A percentile compares a stretch with the other conserved stretches of the same genome.
Evolutionary conservation across 2,113 vertebrate genomes (phyloP).

Genomic region (Onychostoma macrolepis): DNA sequence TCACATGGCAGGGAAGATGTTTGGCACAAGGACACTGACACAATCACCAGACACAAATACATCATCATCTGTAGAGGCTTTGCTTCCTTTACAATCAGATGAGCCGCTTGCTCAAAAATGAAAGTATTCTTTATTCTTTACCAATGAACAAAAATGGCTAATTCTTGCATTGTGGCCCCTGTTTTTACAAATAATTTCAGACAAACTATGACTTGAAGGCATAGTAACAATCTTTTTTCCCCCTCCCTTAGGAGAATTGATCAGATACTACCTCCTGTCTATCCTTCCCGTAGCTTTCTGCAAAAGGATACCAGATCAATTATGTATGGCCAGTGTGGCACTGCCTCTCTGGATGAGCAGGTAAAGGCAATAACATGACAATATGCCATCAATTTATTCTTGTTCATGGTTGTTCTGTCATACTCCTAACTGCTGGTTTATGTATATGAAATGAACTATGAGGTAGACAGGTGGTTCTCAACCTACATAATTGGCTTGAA

Average conservation of each 20-base stretch:
- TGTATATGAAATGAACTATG: not conserved
- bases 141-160: not conserved
- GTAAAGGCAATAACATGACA: not conserved
- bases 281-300: not conserved
- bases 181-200: not conserved
- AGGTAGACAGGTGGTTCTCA: not conserved
- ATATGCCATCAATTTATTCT: not conserved
- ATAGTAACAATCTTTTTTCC: not conserved
- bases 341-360: not conserved
- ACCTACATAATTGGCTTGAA: not conserved
- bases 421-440: not conserved
- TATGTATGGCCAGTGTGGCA: slow-evolving; percentile 9
- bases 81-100: not conserved
- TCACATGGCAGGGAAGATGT: slow-evolving; percentile 66
- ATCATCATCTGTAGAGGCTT: not conserved
- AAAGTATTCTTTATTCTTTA: not conserved
- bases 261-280: not conserved
- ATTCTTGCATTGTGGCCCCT: not conserved
- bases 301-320: not conserved
- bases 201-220: not conserved
- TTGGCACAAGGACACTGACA: slow-evolving; percentile 60
- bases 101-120: not conserved
- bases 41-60: slow-evolving; percentile 52
- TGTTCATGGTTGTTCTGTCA: not conserved
- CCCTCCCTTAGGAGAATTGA: not conserved